phyloP scores from a whole-genome alignment of 2,113 vertebrate genomes.

The Caloenas nicobarica region DNA sequence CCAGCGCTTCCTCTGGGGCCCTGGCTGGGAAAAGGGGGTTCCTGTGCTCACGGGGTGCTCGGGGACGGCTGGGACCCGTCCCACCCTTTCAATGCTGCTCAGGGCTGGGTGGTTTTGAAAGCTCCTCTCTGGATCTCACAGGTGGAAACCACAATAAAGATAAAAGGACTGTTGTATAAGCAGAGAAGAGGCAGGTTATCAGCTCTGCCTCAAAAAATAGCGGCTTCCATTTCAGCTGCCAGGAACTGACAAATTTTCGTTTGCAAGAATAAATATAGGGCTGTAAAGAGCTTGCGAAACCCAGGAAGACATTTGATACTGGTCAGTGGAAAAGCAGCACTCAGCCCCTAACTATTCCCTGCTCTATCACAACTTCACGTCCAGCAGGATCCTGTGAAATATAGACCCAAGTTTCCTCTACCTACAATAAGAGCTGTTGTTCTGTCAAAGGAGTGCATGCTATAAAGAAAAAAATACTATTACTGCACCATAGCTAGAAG shows the following conservation, averaged over 20 bases:
- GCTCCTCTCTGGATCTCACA: not conserved
- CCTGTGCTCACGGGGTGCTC: fast-evolving
- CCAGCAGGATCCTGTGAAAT: not conserved
- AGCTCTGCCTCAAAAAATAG: not conserved
- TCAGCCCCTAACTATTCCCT: not conserved
- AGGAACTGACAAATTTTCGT: not conserved
- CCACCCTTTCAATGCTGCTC: not conserved
- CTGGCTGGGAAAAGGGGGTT: not conserved
- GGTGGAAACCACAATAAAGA: not conserved
- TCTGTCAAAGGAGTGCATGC: not conserved
- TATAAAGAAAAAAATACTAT: not conserved
- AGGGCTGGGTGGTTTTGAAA: not conserved
- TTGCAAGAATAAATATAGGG: not conserved
- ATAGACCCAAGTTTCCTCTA: fast-evolving
- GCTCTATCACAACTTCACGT: not conserved
- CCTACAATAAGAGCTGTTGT: not conserved
- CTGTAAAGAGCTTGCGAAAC: not conserved
- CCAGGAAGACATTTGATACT: not conserved
- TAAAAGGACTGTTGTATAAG: not conserved
- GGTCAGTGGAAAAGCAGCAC: not conserved
- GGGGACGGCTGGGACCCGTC: not conserved
- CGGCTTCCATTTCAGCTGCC: not conserved
- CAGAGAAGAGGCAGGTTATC: not conserved
- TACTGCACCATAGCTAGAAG: not conserved
- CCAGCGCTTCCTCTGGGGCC: not conserved